Conservation (phyloP, 2,113 vertebrate species). For the Chionis minor region DNA sequence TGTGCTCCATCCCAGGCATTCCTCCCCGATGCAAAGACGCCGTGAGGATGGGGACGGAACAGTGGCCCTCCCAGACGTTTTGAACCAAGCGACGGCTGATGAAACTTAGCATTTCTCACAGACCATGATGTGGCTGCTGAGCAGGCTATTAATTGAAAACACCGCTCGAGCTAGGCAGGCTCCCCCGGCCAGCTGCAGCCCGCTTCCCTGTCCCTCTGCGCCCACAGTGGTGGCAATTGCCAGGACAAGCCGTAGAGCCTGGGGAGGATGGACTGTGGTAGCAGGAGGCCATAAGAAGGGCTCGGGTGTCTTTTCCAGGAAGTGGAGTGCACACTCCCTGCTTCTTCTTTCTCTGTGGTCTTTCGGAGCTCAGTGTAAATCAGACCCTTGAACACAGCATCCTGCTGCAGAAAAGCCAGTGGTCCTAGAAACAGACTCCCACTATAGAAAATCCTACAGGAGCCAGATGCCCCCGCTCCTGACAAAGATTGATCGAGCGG, state of each 20-base stretch:
- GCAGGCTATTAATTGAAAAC: constrained; percentile 43
- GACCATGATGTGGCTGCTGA: neutral
- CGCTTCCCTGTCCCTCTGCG: neutral
- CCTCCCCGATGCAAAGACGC: neutral
- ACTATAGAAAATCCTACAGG: neutral
- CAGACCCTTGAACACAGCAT: constrained; percentile 1
- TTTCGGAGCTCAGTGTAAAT: neutral
- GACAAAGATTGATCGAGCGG: neutral
- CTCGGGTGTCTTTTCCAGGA: constrained; percentile 16
- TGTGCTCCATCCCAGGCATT: constrained; percentile 1
- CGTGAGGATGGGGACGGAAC: neutral
- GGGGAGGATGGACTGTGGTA: neutral
- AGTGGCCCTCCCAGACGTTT: neutral
- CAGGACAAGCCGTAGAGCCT: neutral
- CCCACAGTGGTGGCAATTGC: neutral
- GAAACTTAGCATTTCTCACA: neutral
- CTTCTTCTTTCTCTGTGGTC: constrained; percentile 8
- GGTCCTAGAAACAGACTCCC: neutral
- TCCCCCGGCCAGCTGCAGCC: neutral
- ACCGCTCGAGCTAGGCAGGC: neutral
- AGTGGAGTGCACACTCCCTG: neutral
- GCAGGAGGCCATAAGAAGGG: neutral
- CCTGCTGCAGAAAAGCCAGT: neutral
- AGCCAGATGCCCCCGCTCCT: neutral
- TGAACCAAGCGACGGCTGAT: neutral